Conservation (phyloP, 2,113 vertebrate species). For the Percopsis transmontana region DNA sequence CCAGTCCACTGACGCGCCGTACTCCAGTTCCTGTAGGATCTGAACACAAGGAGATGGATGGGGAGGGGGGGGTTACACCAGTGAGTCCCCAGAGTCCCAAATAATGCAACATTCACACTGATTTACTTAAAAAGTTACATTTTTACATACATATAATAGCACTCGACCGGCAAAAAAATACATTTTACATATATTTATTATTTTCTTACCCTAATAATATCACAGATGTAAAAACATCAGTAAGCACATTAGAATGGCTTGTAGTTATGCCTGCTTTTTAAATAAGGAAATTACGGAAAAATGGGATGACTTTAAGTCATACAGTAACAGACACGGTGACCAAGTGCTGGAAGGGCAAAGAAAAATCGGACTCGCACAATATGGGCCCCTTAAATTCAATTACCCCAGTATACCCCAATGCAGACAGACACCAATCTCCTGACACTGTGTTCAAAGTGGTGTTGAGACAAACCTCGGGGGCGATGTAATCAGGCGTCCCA, state of each 20-base stretch:
- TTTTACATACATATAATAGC: too few relatives aligned
- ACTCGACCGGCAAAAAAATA: too few relatives aligned
- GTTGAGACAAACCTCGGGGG: constrained; percentile 82
- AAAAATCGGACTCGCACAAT: neutral
- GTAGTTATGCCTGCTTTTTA: too few relatives aligned
- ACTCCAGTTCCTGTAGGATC: constrained; percentile 98
- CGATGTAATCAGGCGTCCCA: constrained; percentile 98
- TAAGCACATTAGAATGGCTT: too few relatives aligned
- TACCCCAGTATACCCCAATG: neutral
- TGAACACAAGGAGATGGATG: constrained; percentile 44
- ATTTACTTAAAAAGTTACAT: too few relatives aligned
- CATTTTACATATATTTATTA: too few relatives aligned
- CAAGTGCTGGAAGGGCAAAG: neutral
- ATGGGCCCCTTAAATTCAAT: neutral
- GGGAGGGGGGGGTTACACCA: neutral
- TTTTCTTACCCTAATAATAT: too few relatives aligned
- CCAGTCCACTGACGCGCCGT: constrained; percentile 96
- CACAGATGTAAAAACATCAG: too few relatives aligned
- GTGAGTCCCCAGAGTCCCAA: neutral
- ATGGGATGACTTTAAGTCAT: neutral
- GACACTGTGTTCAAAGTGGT: neutral
- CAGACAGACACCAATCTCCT: neutral
- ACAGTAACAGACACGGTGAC: too few relatives aligned
- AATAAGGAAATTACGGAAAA: too few relatives aligned
- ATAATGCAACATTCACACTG: too few relatives aligned